A percentile compares a stretch with the other conserved stretches of the same genome.
Evolutionary conservation across 2,797 vertebrate species (phyloP).

Genomic region (Nyctalus aviator): DNA sequence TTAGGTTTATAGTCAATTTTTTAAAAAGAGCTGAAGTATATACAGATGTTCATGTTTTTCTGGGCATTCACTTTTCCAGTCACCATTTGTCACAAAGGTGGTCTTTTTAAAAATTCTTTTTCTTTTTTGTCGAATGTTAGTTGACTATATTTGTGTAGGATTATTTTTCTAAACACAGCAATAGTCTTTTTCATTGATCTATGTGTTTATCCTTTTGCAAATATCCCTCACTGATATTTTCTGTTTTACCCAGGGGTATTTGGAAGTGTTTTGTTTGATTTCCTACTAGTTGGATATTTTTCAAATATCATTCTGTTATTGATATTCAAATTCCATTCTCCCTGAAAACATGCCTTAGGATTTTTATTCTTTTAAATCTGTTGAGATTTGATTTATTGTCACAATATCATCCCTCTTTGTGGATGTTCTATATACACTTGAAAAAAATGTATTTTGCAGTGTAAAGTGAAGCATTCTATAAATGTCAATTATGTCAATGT

Average conservation of each 20-base stretch:
- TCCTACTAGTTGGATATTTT: background rate
- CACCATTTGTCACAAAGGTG: background rate
- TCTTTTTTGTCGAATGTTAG: background rate
- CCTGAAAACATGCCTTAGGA: background rate
- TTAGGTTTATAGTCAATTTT: background rate
- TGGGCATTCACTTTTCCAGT: background rate
- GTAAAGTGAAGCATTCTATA: background rate
- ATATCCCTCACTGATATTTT: background rate
- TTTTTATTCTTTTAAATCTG: background rate
- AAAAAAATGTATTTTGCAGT: background rate
- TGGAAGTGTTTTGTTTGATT: background rate
- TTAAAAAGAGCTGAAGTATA: background rate
- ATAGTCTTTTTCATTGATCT: background rate
- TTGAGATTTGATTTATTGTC: background rate
- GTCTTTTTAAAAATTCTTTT: background rate
- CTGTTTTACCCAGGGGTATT: background rate
- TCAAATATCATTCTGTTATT: background rate
- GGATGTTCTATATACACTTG: background rate
- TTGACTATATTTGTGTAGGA: background rate
- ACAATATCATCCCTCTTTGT: background rate
- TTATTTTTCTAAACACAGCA: background rate
- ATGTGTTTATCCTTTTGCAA: background rate
- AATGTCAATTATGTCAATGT: background rate
- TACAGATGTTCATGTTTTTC: background rate
- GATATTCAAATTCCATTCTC: background rate